Base-by-base conservation (phyloP, 2,797 vertebrate species). In the Odontamblyopus lacepedii region DNA sequence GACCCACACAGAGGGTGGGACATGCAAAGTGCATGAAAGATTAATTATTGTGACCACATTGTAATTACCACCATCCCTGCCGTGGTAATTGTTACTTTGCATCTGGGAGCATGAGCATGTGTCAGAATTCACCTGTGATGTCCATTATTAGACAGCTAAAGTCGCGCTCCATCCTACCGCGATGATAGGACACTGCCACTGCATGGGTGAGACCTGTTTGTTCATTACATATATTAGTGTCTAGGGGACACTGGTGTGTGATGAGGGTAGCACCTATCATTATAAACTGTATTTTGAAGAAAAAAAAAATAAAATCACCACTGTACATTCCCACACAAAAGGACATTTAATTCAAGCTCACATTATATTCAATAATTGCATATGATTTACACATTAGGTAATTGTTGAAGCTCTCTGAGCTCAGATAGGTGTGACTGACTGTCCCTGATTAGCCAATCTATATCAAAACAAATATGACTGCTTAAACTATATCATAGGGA, bases 31-130 rank as follows among this genome's bases (percentile, higher is more conserved):
- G 75, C 73, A 73, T 63, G 73, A 76, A 77, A 83, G 81, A 86
- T 84, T 89, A 85, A 90, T 90, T 85, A 88, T 85, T 85, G 80
- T 83, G 80, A 88, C 87, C 78, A 74, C 77, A 82, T 80, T 88
- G 70, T 92, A 91, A 92, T 92, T 88, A 87, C 78, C 69, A 75
- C 41, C 63, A 75, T 75, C 72, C 78, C 74, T 60, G 56, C 73
- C 81, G 84, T 83, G 85, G 79, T 85, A 80, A 88, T 84, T 84
- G 81, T 81, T 50, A 69, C 79, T 77, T 73, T 63, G 74, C 16
- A 1, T 78, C 13, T 78, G 13, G 41, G 41, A 48, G 23, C 63
- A 26, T 69, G 29, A n/a, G 23, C 65, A 27, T 3, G 64, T 69
- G 38, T 70, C 63, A 66, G 63, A 66, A 50, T 27, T 66, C 63